Base-by-base conservation (phyloP, 2,888 invertebrate species). In the Crocallis elinguaria region DNA sequence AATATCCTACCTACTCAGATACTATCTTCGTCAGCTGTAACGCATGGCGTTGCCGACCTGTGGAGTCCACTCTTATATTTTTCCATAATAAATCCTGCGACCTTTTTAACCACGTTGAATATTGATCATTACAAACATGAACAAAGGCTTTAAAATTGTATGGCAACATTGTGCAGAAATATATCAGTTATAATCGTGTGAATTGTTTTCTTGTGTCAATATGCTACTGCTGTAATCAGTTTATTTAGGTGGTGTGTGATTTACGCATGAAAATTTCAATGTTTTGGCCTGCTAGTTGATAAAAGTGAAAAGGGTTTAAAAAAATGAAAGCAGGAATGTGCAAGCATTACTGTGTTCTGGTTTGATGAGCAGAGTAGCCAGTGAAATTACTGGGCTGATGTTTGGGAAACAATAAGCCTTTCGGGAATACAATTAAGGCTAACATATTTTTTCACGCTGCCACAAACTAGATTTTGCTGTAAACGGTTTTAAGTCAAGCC, bases 121-220 rank as follows among this genome's bases (percentile, higher is more conserved):
- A 49, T 35, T 41, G 41, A 35, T 35, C 41, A 3, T 35, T 35
- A 39, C 25, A 4, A 4, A 3, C 7, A 21, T 48, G n/a, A 17
- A 1, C 0, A 41, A 16, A 41, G 33, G 41, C 17, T 21, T 29
- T 7, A 35, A 35, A 35, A 19, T 35, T 21, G 17, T 17, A 19
- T 41, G 8, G 41, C 33, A 41, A 27, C 9, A 14, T 16, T 27
- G 9, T 3, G 12, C 39, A 17, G 39, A 13, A 30, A 25, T 39
- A 33, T 33, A 37, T 33, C 39, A 39, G 16, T 17, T 39, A 14
- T 16, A 32, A 32, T 14, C 8, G 32, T 39, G 29, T 29, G 29
- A 29, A 29, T 29, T 41, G 33, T 36, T 21, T 42, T 21, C 19
- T 49, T 30, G 49, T 49, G 42, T 42, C 35, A 49, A 42, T 49